A percentile compares a stretch with the other conserved stretches of the same genome.
Evolutionary conservation across 1,140 invertebrate genomes (phyloP).

Genomic region (Doryteuthis pealeii): DNA sequence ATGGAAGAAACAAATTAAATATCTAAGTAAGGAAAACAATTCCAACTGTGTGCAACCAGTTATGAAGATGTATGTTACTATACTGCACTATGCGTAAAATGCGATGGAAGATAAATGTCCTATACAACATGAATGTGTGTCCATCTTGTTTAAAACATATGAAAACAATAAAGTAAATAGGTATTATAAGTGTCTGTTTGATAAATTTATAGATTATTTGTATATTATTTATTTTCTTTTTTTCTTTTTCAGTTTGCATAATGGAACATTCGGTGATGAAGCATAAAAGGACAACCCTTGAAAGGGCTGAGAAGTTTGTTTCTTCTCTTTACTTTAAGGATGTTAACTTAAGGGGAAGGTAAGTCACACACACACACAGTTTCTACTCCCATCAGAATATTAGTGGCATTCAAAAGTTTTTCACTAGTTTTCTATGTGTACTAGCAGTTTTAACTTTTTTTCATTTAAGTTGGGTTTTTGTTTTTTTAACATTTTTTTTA

Average conservation of each 20-base stretch:
- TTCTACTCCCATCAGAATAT: neutral
- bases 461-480: conserved; percentile 16
- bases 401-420: neutral
- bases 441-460: conserved; percentile 19
- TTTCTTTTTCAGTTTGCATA: neutral
- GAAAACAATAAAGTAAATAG: too few species aligned
- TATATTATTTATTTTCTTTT: too few species aligned
- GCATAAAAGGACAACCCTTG: conserved; percentile 62
- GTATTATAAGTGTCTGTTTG: too few species aligned
- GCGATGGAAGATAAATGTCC: too few species aligned
- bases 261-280: conserved; percentile 56
- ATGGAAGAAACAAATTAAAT: too few species aligned
- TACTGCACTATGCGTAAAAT: too few species aligned
- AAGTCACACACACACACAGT: conserved; percentile 14
- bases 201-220: too few species aligned
- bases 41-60: too few species aligned
- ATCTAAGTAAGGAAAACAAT: too few species aligned
- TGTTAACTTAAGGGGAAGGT: conserved; percentile 58
- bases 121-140: too few species aligned
- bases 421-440: neutral
- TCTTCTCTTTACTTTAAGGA: conserved; percentile 61
- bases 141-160: too few species aligned
- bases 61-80: too few species aligned
- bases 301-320: conserved; percentile 63
- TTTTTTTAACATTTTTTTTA: conserved; percentile 16